phyloP scores from a whole-genome alignment of 2,113 vertebrate species.

The Arvicanthis niloticus region DNA sequence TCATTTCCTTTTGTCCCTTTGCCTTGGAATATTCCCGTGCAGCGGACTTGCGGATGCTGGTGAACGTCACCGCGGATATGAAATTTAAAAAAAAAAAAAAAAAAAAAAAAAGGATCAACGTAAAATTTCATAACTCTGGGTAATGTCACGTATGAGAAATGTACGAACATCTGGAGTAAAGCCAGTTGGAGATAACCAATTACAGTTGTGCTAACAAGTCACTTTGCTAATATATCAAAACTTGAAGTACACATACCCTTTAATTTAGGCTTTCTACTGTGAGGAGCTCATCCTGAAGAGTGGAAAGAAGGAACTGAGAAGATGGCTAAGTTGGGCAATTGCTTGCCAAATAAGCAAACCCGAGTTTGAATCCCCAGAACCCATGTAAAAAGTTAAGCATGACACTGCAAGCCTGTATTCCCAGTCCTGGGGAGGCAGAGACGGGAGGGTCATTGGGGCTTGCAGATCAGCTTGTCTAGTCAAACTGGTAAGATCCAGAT shows the following conservation, averaged over 20 bases:
- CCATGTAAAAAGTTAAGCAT: too few species aligned
- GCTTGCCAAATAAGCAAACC: background rate
- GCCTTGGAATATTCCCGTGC: background rate
- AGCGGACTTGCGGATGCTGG: background rate
- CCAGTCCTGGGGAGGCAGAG: background rate
- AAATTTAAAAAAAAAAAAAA: too few species aligned
- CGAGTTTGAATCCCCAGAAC: background rate
- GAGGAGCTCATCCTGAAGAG: background rate
- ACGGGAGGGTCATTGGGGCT: background rate
- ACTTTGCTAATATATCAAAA: background rate
- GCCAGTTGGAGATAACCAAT: background rate
- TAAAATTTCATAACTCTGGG: background rate
- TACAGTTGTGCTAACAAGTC: background rate
- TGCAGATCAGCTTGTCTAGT: too few species aligned
- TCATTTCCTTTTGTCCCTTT: background rate
- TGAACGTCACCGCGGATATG: background rate
- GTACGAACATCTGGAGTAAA: background rate
- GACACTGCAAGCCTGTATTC: background rate
- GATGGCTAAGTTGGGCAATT: background rate
- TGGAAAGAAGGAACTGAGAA: background rate
- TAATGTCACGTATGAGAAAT: background rate
- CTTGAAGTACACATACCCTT: background rate
- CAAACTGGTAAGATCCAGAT: background rate
- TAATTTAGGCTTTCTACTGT: background rate
- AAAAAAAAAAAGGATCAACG: background rate